Conservation (phyloP, 2,797 vertebrate genomes). For the Choloepus didactylus region DNA sequence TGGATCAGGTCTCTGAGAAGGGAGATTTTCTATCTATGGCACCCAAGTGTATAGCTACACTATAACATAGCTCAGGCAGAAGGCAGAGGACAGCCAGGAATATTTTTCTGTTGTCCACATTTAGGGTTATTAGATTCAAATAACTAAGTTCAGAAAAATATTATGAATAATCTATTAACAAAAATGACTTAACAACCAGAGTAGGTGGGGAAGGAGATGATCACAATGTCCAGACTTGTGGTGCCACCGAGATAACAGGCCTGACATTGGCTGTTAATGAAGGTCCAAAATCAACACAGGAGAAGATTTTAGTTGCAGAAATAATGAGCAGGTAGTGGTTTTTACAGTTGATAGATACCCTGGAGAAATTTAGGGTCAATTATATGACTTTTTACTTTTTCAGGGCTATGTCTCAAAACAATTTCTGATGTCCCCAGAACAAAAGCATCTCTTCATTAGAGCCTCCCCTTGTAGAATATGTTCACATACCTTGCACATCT, state of each 20-base stretch:
- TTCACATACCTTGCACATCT: not conserved
- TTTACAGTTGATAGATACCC: constrained; percentile 13
- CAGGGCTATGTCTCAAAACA: not conserved
- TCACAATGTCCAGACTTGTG: not conserved
- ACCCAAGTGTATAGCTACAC: not conserved
- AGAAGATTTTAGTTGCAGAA: not conserved
- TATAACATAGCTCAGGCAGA: not conserved
- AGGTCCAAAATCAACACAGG: not conserved
- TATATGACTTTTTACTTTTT: not conserved
- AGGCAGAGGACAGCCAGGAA: not conserved
- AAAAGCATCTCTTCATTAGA: constrained; percentile 12
- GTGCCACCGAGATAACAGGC: not conserved
- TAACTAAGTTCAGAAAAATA: not conserved
- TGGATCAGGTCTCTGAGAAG: not conserved
- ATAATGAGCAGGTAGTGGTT: not conserved
- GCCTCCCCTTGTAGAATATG: not conserved
- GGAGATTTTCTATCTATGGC: not conserved
- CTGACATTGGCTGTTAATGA: not conserved
- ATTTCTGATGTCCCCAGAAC: not conserved
- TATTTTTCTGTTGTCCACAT: not conserved
- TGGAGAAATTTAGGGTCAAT: not conserved
- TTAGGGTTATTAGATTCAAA: not conserved
- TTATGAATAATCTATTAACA: not conserved
- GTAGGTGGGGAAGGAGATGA: not conserved
- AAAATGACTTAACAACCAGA: not conserved